Percentiles rank a stretch among this genome's conserved stretches.
Evolutionary conservation across 2,797 vertebrate species (phyloP).

Genomic region (Aythya fuligula): DNA sequence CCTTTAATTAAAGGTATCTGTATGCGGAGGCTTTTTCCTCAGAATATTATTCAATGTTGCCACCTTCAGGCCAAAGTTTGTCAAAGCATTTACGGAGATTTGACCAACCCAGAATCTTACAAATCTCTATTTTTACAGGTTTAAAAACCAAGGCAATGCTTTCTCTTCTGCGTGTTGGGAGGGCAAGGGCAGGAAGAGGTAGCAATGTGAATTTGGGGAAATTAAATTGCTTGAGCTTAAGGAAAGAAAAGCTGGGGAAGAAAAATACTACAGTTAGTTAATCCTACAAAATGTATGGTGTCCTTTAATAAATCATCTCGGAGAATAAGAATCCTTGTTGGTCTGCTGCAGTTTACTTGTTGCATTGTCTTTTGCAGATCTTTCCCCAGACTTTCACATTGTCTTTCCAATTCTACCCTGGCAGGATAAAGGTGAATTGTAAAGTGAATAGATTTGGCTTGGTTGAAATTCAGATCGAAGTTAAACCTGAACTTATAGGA

Average conservation of each 20-base stretch:
- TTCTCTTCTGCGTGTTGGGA: not conserved
- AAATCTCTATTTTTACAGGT: not conserved
- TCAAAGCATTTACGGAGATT: not conserved
- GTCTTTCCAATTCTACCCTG: not conserved
- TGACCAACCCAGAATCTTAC: not conserved
- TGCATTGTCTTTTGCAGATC: not conserved
- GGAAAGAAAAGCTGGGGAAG: not conserved
- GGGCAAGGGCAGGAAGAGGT: not conserved
- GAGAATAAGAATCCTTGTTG: not conserved
- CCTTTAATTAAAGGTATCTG: conserved; percentile 70
- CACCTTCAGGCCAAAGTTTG: conserved; percentile 76
- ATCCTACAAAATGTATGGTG: not conserved
- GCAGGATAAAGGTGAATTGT: not conserved
- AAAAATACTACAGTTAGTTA: not conserved
- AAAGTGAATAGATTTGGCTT: not conserved
- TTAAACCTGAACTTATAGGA: not conserved
- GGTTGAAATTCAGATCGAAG: not conserved
- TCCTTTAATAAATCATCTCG: not conserved
- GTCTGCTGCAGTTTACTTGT: not conserved
- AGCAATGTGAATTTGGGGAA: not conserved
- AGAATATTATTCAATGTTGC: conserved; percentile 79
- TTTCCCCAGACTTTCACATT: not conserved
- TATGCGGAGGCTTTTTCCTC: not conserved
- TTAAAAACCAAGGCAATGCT: not conserved
- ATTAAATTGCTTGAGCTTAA: not conserved